These are phyloP conservation scores for Bimastos eiseni DNA, from an alignment of 2,888 invertebrate genomes.

Conservation along the genomic window DNA sequence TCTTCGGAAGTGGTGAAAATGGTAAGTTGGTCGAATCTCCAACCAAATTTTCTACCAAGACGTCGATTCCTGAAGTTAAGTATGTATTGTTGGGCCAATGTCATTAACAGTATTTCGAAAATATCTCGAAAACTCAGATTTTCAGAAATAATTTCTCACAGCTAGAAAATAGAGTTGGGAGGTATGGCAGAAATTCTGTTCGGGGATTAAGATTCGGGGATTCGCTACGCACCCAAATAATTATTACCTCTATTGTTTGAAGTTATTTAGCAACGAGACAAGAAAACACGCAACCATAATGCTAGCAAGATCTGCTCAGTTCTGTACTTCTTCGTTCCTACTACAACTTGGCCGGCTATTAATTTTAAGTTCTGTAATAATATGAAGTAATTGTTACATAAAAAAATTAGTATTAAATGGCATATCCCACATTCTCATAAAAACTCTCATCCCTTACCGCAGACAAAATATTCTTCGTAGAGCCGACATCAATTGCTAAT, in stretches of 20 bases:
- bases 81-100: no score
- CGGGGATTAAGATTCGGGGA: no score
- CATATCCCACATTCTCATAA: neutral
- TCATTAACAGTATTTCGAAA: no score
- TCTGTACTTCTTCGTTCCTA: neutral
- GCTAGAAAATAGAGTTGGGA: no score
- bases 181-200: no score
- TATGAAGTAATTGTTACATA: constrained; percentile 21
- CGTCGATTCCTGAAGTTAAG: no score
- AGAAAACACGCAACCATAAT: neutral
- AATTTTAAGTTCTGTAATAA: neutral
- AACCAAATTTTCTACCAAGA: no score
- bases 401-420: neutral
- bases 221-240: no score
- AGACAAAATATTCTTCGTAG: neutral
- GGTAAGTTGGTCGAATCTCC: no score
- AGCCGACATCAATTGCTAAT: neutral
- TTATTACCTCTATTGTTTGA: constrained; percentile 9
- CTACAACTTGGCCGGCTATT: neutral
- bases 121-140: no score
- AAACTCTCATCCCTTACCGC: neutral
- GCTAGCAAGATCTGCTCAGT: neutral
- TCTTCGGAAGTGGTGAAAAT: no score
- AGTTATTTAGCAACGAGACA: neutral
- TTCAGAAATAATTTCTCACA: no score